phyloP scores from a whole-genome alignment of 92 coral and sea anemone genomes.

The Nematostella vectensis region DNA sequence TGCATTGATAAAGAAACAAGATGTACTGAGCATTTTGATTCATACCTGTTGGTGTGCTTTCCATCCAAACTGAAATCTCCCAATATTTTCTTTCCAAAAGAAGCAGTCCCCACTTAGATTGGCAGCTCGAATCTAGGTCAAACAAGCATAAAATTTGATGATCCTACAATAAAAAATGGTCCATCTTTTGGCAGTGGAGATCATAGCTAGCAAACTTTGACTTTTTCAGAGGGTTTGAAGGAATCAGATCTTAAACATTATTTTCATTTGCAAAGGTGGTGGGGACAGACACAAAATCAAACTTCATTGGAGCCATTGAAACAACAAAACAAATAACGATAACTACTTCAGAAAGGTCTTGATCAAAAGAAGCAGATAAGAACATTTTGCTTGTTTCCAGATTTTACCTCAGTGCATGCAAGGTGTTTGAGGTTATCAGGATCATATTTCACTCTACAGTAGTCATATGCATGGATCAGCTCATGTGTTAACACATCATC shows the following conservation, averaged over 20 bases:
- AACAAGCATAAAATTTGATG: too few relatives aligned
- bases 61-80: conserved; percentile 87
- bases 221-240: neutral
- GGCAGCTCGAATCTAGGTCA: conserved; percentile 94
- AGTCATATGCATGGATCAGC: conserved; percentile 90
- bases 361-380: too few relatives aligned
- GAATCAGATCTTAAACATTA: neutral
- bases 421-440: conserved; percentile 71
- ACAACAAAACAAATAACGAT: too few relatives aligned
- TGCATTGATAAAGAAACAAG: too few relatives aligned
- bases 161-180: too few relatives aligned
- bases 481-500: conserved; percentile 88
- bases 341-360: too few relatives aligned
- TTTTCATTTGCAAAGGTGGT: too few relatives aligned
- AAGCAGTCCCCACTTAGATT: conserved; percentile 98
- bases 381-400: too few relatives aligned
- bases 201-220: neutral
- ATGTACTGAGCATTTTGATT: too few relatives aligned
- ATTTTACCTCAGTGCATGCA: conserved; percentile 90
- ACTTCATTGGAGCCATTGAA: too few relatives aligned
- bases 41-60: conserved; percentile 91
- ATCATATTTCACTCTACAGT: conserved; percentile 79
- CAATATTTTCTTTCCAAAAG: conserved; percentile 91
- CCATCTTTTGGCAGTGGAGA: too few relatives aligned
- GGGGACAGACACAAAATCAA: too few relatives aligned